Evolutionary conservation across 2,113 vertebrate species (phyloP).

Genomic region (Polyodon spathula): DNA sequence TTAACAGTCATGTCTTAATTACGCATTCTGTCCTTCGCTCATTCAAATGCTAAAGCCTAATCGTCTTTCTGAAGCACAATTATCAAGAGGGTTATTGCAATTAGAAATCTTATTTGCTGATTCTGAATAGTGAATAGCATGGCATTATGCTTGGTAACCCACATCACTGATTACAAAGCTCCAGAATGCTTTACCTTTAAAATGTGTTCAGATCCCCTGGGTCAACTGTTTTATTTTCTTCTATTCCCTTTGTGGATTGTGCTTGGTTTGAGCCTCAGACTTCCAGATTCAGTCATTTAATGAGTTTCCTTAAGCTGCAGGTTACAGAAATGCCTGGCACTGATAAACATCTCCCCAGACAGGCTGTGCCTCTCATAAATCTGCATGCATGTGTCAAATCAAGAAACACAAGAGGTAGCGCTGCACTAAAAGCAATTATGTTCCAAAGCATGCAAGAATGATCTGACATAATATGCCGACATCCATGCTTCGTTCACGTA

Average conservation of each 20-base stretch:
- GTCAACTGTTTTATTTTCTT: slow-evolving; percentile 10
- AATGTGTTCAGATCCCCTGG: slow-evolving; percentile 12
- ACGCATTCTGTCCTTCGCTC: slow-evolving; percentile 4
- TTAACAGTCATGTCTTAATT: slow-evolving; percentile 15
- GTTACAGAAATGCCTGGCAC: slow-evolving; percentile 16
- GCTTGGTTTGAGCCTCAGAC: slow-evolving; percentile 15
- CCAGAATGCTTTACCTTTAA: slow-evolving; percentile 6
- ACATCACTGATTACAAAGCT: slow-evolving; percentile 16
- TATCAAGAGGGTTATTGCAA: slow-evolving; percentile 13
- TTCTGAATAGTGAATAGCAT: slow-evolving; percentile 12
- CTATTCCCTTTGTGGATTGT: slow-evolving; percentile 13
- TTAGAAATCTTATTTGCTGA: slow-evolving; percentile 18
- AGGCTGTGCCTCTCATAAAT: slow-evolving; percentile 11
- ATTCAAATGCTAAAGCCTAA: slow-evolving; percentile 8
- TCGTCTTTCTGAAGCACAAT: slow-evolving; percentile 15
- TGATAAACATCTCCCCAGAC: slow-evolving; percentile 19
- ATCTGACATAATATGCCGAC: slow-evolving; percentile 15
- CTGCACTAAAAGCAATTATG: slow-evolving; percentile 14
- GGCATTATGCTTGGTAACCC: slow-evolving; percentile 9
- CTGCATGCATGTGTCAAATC: slow-evolving; percentile 17
- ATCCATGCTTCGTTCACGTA: slow-evolving; percentile 4
- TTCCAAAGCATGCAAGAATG: slow-evolving; percentile 13
- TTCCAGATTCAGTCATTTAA: slow-evolving; percentile 15
- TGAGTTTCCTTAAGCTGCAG: slow-evolving; percentile 17
- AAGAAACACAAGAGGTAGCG: slow-evolving; percentile 10